phyloP scores from a whole-genome alignment of 1,140 invertebrate species.

The Bombyx mandarina region DNA sequence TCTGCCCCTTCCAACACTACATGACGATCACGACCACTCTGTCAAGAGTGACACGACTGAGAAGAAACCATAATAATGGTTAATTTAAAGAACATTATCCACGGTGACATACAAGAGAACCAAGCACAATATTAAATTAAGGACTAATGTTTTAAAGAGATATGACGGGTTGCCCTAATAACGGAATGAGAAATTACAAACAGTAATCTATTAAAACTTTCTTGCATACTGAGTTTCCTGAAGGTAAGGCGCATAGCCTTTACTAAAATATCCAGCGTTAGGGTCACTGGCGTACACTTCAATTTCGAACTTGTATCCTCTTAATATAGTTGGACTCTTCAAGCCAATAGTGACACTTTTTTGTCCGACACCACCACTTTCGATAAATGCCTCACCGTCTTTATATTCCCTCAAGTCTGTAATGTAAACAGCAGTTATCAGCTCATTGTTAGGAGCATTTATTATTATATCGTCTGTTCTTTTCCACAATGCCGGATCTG shows the following conservation, averaged over 20 bases:
- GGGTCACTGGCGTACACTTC: slow-evolving; percentile 43
- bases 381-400: slow-evolving; percentile 40
- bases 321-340: slow-evolving; percentile 47
- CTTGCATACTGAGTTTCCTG: slow-evolving; percentile 31
- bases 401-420: slow-evolving; percentile 49
- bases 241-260: slow-evolving; percentile 25
- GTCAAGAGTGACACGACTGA: no score
- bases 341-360: slow-evolving; percentile 45
- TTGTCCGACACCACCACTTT: slow-evolving; percentile 42
- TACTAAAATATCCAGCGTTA: slow-evolving; percentile 25
- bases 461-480: slow-evolving; percentile 46
- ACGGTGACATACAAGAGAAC: no score
- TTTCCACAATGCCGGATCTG: slow-evolving; percentile 48
- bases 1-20: no score
- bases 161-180: no score
- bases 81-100: no score
- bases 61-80: no score
- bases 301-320: slow-evolving; percentile 53
- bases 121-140: no score
- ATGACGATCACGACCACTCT: no score
- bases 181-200: no score
- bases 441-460: slow-evolving; percentile 35
- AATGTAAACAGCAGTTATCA: slow-evolving; percentile 44
- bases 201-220: slow-evolving; percentile 24
- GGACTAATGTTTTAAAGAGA: no score